Conservation (phyloP, 2,113 vertebrate species). For the rat (Rattus norvegicus) region GRCr8 NC_086030.1:35583501-35584000, state of each 20-base stretch:
- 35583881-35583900: not conserved
- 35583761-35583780: not conserved
- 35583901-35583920: not conserved
- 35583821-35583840: not conserved
- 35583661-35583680: not conserved
- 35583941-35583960: not conserved
- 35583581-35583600: not conserved
- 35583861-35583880: not conserved
- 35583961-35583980: not conserved
- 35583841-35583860: not conserved
- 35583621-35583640: not conserved
- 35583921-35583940: not conserved
- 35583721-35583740: not conserved
- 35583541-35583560: not conserved
- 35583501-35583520: not conserved
- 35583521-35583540: not conserved
- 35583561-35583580: not conserved
- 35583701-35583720: not conserved
- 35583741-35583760: not conserved
- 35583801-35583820: not conserved
- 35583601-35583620: not conserved
- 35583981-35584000: no score
- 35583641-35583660: not conserved
- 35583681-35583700: not conserved
- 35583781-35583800: not conserved